Conservation (phyloP, 2,113 vertebrate species). For the Vulpes lagopus region DNA sequence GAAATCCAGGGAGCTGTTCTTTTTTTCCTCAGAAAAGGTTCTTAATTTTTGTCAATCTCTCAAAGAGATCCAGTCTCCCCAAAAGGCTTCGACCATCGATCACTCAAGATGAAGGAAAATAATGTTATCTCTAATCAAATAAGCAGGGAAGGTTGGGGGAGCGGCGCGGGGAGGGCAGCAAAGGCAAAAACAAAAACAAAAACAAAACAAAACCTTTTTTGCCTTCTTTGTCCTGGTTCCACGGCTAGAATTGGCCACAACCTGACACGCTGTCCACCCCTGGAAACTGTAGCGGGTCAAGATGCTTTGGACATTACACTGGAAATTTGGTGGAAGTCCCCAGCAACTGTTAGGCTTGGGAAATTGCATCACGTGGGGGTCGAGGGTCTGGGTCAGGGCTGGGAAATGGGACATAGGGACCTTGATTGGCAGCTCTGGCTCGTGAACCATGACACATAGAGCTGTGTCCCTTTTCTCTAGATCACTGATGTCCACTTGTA, state of each 20-base stretch:
- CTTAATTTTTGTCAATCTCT: constrained; percentile 20
- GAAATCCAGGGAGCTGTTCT: neutral
- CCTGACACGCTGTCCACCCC: neutral
- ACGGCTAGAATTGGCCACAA: neutral
- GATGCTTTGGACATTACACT: neutral
- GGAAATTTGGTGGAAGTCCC: neutral
- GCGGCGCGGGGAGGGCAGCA: neutral
- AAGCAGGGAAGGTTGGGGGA: neutral
- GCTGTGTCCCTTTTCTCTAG: neutral
- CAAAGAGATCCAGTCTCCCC: neutral
- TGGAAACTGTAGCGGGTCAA: neutral
- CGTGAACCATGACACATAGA: neutral
- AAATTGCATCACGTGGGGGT: neutral
- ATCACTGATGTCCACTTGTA: neutral
- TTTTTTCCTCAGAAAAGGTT: neutral
- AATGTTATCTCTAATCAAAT: neutral
- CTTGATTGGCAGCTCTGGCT: neutral
- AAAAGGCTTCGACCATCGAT: neutral
- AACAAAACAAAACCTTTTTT: neutral
- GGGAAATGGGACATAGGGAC: neutral
- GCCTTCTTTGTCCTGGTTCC: neutral
- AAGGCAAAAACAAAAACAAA: neutral
- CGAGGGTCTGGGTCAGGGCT: neutral
- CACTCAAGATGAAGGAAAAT: neutral
- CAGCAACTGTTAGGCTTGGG: neutral